A percentile compares a stretch with the other conserved stretches of the same genome.
These are phyloP conservation scores for Helicoverpa zea DNA, from an alignment of 1,140 invertebrate genomes.

Conservation along the genomic window DNA sequence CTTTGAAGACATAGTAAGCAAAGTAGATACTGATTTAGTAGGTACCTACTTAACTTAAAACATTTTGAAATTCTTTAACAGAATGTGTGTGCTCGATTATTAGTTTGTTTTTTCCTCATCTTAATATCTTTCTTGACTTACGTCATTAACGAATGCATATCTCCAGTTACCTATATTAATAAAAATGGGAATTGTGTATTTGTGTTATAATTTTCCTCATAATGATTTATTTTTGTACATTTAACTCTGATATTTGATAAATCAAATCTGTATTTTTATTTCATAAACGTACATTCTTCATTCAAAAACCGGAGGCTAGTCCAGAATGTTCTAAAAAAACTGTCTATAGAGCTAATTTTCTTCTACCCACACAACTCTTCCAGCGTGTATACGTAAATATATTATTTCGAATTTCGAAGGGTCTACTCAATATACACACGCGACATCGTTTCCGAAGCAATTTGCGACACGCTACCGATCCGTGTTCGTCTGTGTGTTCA, in stretches of 20 bases:
- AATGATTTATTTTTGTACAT: too few species aligned
- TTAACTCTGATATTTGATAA: too few species aligned
- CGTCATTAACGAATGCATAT: too few species aligned
- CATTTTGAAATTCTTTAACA: not conserved
- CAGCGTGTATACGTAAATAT: conserved; percentile 24
- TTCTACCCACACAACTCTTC: not conserved
- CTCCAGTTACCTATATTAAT: too few species aligned
- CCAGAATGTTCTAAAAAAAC: too few species aligned
- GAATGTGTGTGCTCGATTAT: not conserved
- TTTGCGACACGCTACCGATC: conserved; percentile 47
- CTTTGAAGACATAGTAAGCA: not conserved
- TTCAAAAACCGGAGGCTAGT: too few species aligned
- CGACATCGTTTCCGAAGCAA: conserved; percentile 46
- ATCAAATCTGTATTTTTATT: too few species aligned
- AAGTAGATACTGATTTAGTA: not conserved
- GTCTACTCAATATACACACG: conserved; percentile 48
- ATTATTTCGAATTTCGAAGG: conserved; percentile 45
- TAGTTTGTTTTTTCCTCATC: not conserved
- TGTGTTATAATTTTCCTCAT: too few species aligned
- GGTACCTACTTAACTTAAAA: not conserved
- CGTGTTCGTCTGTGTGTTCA: conserved; percentile 27
- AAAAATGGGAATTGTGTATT: too few species aligned
- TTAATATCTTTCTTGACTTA: too few species aligned
- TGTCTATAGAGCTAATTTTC: not conserved
- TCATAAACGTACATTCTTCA: too few species aligned